Evolutionary conservation across 2,113 vertebrate species (phyloP), one percentile per base, ranked within the genome.

Genomic region (Cichladusa arquata): DNA sequence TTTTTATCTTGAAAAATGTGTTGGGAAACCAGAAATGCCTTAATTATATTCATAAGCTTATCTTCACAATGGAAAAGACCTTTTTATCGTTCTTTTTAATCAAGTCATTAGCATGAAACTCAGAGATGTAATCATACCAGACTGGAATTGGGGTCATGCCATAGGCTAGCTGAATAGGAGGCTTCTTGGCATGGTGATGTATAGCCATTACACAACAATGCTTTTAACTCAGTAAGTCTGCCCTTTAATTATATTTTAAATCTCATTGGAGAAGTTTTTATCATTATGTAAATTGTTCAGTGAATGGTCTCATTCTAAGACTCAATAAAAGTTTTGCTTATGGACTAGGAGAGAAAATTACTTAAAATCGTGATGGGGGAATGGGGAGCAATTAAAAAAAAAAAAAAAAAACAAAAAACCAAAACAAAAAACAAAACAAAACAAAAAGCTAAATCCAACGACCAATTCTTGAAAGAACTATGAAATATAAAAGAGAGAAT

Each of bases 191-290:
- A 88, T 92, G 73, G 89, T 97, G 96, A 98, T 97, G 81, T 97
- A 97, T 97, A 88, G 88, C 82, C 50, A 67, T 82, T 90, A 90
- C 81, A 91, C 81, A 94, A 94, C 94, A 95, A 88, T 38, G 76
- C 92, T 92, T 96, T 96, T 94, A 86, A 95, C 66, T 91, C 95
- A 94, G 76, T 88, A 93, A 95, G 64, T 90, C 80, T 97, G 87
- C 88, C 90, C 92, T 97, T 97, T 98, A 97, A 98, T 97, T 98
- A 95, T 90, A 95, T 96, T 98, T 97, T 95, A 94, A 96, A 96
- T 97, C 87, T 96, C 81, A 90, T 96, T 97, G 95, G 92, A 96
- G 96, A 91, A 95, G 83, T 96, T 97, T 96, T 97, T 96, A 96
- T 97, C 95, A 82, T 97, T 97, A 97, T 97, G 93, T 81, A 97